Percentiles rank a stretch among this genome's conserved stretches.
These are phyloP conservation scores for Vandiemenella viatica DNA, from an alignment of 2,888 invertebrate species.

Conservation along the genomic window DNA sequence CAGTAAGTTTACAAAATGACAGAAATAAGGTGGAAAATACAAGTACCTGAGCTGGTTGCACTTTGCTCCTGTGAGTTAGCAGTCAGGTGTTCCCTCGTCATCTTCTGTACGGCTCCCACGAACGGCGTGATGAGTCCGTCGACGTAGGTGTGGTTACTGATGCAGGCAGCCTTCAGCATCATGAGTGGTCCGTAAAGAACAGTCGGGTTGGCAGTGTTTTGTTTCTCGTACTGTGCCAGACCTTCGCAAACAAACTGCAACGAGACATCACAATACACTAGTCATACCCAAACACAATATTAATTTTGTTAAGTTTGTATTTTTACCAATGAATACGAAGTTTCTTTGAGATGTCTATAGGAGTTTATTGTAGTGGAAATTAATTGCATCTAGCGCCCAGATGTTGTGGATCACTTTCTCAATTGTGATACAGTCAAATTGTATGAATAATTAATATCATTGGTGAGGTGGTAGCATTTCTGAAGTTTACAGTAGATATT, in stretches of 20 bases:
- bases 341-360: too few relatives aligned
- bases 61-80: slow-evolving; percentile 13
- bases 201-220: slow-evolving; percentile 51
- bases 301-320: too few relatives aligned
- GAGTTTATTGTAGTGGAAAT: too few relatives aligned
- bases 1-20: too few relatives aligned
- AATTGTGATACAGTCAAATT: too few relatives aligned
- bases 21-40: background rate
- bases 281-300: background rate
- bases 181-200: slow-evolving; percentile 82
- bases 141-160: slow-evolving; percentile 81
- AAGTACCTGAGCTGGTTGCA: slow-evolving; percentile 5
- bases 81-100: slow-evolving; percentile 74
- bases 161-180: slow-evolving; percentile 91
- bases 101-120: slow-evolving; percentile 77
- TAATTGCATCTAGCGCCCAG: too few relatives aligned
- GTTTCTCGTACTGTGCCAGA: slow-evolving; percentile 77
- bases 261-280: background rate
- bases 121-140: slow-evolving; percentile 82
- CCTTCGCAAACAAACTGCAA: slow-evolving; percentile 64
- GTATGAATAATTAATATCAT: too few relatives aligned
- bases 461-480: too few relatives aligned
- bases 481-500: too few relatives aligned
- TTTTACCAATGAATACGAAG: too few relatives aligned
- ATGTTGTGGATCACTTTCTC: too few relatives aligned